Evolutionary conservation across 1,140 invertebrate species (phyloP), one percentile per base, ranked within the genome.

Genomic region (Drosophila ficusphila): DNA sequence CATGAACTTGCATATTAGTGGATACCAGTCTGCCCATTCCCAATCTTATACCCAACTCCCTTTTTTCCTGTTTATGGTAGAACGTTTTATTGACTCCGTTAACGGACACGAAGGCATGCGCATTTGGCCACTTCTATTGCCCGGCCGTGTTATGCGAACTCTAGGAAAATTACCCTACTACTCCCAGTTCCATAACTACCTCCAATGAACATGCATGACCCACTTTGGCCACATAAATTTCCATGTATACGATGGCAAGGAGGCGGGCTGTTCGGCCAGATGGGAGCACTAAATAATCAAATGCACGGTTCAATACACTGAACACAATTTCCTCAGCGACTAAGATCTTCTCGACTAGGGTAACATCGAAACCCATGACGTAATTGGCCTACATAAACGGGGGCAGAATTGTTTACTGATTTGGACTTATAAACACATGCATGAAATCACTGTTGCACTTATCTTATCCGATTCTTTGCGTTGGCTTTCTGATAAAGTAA

Each of bases 171-270:
- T 75, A 54, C 71, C 42, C 58, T 23, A 51, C 44, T 33, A 44
- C 29, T 64, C 34, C 46, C 69, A 25, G 42, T 8, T 48, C 42
- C 42, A 36, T 60, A 41, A 69, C 42, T 47, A 44, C 54, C 60
- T 64, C 39, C 6, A 62, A 36, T 23, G 51, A 54, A 60, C 81
- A 79, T 74, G 71, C 56, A 76, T 83, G 79, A 83, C 79, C 81
- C 76, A 83, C 60, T 79, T 85, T 67, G 42, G 38, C 46, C 51
- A 61, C 65, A 71, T 81, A 79, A 79, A 79, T 71, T 76, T 52
- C 49, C 56, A 74, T 51, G 52, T 54, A 46, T 27, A 57, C 62
- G 41, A 51, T 23, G 65, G 41, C 12, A 16, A 39, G 23, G 23
- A 58, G 23, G 29, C 2, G 18, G 21, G 19, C 27, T 21, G 14